Percentiles rank a stretch among this genome's conserved stretches.
These are phyloP conservation scores for Glyptemys insculpta DNA, from an alignment of 2,797 vertebrate species.

Conservation along the genomic window DNA sequence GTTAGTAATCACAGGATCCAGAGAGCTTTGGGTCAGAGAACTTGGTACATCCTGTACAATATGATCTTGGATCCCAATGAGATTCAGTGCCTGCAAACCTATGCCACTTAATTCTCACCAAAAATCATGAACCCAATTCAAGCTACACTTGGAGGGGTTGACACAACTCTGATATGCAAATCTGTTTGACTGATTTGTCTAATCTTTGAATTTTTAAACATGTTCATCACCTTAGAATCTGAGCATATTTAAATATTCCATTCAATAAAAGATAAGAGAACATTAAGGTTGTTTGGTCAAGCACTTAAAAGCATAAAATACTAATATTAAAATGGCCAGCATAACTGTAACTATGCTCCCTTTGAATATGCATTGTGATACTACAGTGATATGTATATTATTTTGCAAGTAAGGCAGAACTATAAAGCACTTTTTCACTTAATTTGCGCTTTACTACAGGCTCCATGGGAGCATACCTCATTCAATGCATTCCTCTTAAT, in stretches of 20 bases:
- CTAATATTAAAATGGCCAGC: neutral
- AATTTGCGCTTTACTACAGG: neutral
- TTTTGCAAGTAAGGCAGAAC: conserved; percentile 9
- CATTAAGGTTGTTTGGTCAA: neutral
- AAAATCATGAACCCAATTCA: neutral
- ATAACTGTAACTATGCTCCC: neutral
- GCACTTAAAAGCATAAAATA: neutral
- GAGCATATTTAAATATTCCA: neutral
- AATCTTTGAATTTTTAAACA: neutral
- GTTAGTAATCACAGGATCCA: neutral
- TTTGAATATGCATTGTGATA: neutral
- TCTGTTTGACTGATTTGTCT: neutral
- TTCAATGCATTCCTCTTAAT: neutral
- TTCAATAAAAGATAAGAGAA: neutral
- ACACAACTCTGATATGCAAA: neutral
- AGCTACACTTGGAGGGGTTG: neutral
- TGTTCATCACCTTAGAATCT: neutral
- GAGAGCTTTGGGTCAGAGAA: neutral
- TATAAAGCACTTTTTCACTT: neutral
- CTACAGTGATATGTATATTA: neutral
- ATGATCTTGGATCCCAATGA: neutral
- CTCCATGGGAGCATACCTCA: neutral
- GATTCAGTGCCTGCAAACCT: neutral
- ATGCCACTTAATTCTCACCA: neutral
- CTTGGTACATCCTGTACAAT: neutral